Evolutionary conservation across 2,888 invertebrate genomes (phyloP), one percentile per base, ranked within the genome.

Genomic region (Phorcus lineatus): DNA sequence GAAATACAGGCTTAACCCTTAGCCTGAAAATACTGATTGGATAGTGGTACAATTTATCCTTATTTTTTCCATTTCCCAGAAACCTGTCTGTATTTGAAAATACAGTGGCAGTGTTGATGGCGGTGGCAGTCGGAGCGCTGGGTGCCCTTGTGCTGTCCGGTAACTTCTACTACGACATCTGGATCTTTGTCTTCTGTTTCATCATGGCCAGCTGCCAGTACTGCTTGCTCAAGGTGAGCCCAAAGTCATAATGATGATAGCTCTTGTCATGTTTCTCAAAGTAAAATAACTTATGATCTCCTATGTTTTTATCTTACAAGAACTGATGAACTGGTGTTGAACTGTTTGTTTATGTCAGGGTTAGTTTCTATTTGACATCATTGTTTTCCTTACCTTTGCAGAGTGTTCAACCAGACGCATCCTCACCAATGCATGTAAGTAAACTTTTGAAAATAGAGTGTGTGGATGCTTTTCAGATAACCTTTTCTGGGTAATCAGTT

Each of bases 151-250:
- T 98, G 47, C 94, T 99, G 9, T 96, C 96, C 90, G 94, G 96
- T 70, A 96, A 96, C 75, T 96, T 98, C 92, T 99, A 97, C 94
- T 95, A 96, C 88, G 99, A 99, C 92, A 95, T 99, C 78, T 96
- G 96, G 89, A 97, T 98, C 19, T 97, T 99, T 93, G 94, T 98
- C 91, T 98, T 99, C 93, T 99, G 99, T 94, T 97, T 98, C 88
- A 97, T 99, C n/a, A 97, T 99, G 89, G 99, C 99, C 0, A 96
- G 98, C 19, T 98, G 98, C 90, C 99, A 99, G 93, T 99, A 99
- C 93, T 98, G 98, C 0, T 94, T 99, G 86, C 94, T 99, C 85
- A 99, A 99, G 90, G 92, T 92, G 83, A 84, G 86, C 75, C n/a
- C 4, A 19, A 74, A 47, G 36, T 13, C 47, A 17, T 22, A 13